Base-by-base conservation (phyloP, 2,113 vertebrate species). In the Urocitellus parryii region DNA sequence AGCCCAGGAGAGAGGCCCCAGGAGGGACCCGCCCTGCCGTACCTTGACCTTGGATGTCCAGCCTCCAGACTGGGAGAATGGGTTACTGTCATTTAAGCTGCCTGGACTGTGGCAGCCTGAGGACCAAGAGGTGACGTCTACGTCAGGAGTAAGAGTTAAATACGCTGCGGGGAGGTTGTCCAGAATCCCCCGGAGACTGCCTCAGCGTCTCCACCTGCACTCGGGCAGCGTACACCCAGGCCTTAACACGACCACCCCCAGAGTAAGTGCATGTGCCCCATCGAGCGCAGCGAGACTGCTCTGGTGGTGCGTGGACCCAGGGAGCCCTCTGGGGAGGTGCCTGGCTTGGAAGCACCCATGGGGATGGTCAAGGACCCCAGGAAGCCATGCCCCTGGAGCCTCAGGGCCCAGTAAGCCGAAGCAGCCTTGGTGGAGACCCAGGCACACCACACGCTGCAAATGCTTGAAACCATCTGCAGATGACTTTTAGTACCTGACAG, bases 81-180 rank as follows among this genome's bases (percentile, higher is more conserved):
- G 25, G 27, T 51, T n/a, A 24, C 48, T 4, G 67, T 16, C 39
- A 14, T 72, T 27, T 5, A 10, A 53, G 58, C 22, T 10, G 9
- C 34, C 48, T 12, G 6, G 34, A 10, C 45, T 20, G 6, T 1
- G 0, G 29, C 0, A 11, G 42, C 72, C 72, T 0, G 1, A 10
- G 51, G 45, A 72, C 67, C 0, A 8, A 51, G 63, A 3, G 11
- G 11, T 16, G 39, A 45, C 0, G 5, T 7, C 39, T 6, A 48
- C 4, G 37, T n/a, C 1, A n/a, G 29, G 45, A 51, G 13, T 14
- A 53, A 13, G 12, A 34, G 3, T 1, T 7, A 67, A 45, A 56
- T n/a, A 25, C 1, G 8, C 2, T 0, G 7, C 16, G 0, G 2
- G 48, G 37, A n/a, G 3, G 3, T 48, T 5, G 5, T 0, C 56